Base-by-base conservation (phyloP, 2,113 vertebrate genomes). In the Fulica atra region DNA sequence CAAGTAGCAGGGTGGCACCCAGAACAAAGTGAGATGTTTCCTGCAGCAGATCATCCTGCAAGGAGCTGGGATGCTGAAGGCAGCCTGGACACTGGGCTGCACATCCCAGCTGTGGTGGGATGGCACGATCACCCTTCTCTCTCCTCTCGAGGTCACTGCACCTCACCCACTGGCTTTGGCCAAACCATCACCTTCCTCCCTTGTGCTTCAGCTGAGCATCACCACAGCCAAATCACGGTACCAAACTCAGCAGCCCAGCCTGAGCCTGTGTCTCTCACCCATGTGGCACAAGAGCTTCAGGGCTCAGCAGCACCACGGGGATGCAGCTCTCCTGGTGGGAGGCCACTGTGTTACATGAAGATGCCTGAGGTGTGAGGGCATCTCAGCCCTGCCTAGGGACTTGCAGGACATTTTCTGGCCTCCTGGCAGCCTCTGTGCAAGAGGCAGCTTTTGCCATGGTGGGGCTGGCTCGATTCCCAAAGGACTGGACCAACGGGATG, bases 341-440 rank as follows among this genome's bases (percentile, higher is more conserved):
- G 13, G 9, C 18, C 0, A 1, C 20, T 31, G n/a, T 0, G 2
- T 28, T 76, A 28, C 33, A 5, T 29, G 50, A 44, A 44, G 35
- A 44, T 25, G 8, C 35, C 56, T 3, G 0, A 69, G 54, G 38
- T 21, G 4, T 63, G 54, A 31, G 54, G 9, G 3, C 42, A 53
- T 10, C 59, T 33, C 73, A 60, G 28, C 59, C 51, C 51, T 71
- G 81, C 42, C 11, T 9, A 6, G 1, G n/a, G 46, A 31, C 69
- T 33, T 13, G 46, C 2, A 48, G 76, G 82, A 33, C 25, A 26
- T 26, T 35, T 54, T 56, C 69, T 74, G 40, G 20, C 54, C 38
- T 68, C 74, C 44, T 2, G 5, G n/a, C 35, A 54, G 40, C 48
- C 40, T 36, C 76, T 63, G 33, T 38, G 23, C 56, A 21, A 14